A percentile compares a stretch with the other conserved stretches of the same genome.
These are phyloP conservation scores for Sitobion miscanthi DNA, from an alignment of 1,140 invertebrate species.

Conservation along the genomic window DNA sequence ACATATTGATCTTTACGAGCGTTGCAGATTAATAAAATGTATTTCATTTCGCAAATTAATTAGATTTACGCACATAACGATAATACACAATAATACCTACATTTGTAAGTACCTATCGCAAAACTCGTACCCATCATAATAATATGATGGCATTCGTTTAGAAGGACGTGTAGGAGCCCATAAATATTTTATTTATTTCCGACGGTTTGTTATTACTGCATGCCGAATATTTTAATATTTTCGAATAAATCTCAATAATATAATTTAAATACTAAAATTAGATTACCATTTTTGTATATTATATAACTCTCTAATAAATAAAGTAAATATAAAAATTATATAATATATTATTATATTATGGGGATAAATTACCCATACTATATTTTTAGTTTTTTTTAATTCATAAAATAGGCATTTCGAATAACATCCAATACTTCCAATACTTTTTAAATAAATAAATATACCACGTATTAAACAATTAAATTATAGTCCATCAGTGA, in stretches of 20 bases:
- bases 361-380: neutral
- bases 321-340: neutral
- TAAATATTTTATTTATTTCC: neutral
- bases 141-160: neutral
- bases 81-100: neutral
- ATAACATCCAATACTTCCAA: neutral
- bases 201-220: neutral
- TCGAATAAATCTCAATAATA: neutral
- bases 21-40: constrained; percentile 1
- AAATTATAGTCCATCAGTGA: neutral
- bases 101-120: neutral
- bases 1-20: neutral
- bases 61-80: neutral
- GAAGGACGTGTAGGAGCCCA: neutral
- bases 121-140: neutral
- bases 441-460: no score
- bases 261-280: neutral
- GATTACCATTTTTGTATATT: neutral
- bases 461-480: no score
- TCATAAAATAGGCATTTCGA: neutral
- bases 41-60: neutral
- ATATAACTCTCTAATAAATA: neutral
- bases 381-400: neutral
- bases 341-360: neutral
- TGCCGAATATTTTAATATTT: neutral